Percentiles rank a stretch among this genome's conserved stretches.
phyloP scores from a whole-genome alignment of 2,113 vertebrate genomes.

The Apaloderma vittatum region DNA sequence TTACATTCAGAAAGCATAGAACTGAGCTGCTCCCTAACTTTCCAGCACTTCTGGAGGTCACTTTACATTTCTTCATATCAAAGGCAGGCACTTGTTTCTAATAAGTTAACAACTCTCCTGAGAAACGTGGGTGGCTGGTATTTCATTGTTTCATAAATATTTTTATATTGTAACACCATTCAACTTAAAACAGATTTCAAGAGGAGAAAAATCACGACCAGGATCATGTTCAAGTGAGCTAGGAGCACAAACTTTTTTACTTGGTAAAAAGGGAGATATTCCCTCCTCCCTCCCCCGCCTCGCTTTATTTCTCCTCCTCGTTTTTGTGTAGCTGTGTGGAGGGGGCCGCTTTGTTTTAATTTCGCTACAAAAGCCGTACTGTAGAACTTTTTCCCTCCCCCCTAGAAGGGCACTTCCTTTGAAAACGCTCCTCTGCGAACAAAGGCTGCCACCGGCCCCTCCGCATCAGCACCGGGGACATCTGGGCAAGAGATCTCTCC shows the following conservation, averaged over 20 bases:
- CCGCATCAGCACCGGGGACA: constrained; percentile 19
- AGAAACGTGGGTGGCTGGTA: constrained; percentile 80
- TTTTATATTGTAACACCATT: constrained; percentile 78
- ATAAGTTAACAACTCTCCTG: constrained; percentile 80
- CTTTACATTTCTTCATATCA: constrained; percentile 80
- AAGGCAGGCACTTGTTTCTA: constrained; percentile 81
- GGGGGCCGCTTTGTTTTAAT: constrained; percentile 38
- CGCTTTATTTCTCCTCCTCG: not conserved
- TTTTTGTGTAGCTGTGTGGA: not conserved
- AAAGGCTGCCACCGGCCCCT: constrained; percentile 79
- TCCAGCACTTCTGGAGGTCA: constrained; percentile 75
- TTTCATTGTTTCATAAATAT: constrained; percentile 84
- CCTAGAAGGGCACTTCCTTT: constrained; percentile 66
- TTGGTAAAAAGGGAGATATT: not conserved
- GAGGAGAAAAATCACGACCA: constrained; percentile 41
- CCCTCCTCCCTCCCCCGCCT: not conserved
- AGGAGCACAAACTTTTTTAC: constrained; percentile 47
- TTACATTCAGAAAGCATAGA: constrained; percentile 44
- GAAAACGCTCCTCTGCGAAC: constrained; percentile 69
- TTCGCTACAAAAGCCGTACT: constrained; percentile 61
- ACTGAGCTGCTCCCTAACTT: constrained; percentile 77
- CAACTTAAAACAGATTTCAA: constrained; percentile 73
- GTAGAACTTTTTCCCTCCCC: constrained; percentile 58
- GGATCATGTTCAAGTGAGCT: not conserved
- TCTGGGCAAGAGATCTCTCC: not conserved